phyloP scores from a whole-genome alignment of 2,888 invertebrate genomes.

The Pachliopta kotzebuea region DNA sequence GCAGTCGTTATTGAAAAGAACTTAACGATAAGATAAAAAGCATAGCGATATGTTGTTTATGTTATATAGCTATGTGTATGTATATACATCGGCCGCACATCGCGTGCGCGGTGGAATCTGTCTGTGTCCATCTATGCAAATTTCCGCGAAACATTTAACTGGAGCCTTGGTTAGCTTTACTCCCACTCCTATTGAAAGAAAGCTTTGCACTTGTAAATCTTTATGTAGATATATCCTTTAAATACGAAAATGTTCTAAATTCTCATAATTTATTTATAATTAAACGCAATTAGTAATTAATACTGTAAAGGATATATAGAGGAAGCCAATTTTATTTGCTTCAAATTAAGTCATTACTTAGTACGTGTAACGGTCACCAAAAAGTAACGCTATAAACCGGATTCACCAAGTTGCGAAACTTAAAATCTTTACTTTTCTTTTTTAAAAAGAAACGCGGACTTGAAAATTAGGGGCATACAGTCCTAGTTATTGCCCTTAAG shows the following conservation, averaged over 20 bases:
- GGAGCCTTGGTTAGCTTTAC: constrained; percentile 59
- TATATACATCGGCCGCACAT: constrained; percentile 37
- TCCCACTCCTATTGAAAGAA: constrained; percentile 58
- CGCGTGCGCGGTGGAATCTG: constrained; percentile 61
- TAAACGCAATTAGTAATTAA: too few species aligned
- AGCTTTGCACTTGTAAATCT: constrained; percentile 45
- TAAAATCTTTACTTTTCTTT: constrained; percentile 46
- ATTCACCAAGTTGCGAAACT: constrained; percentile 52
- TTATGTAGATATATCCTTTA: neutral
- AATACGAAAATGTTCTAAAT: neutral
- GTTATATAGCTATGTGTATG: neutral
- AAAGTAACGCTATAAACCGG: constrained; percentile 31
- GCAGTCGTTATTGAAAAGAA: too few species aligned
- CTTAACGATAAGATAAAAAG: neutral
- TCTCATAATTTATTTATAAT: too few species aligned
- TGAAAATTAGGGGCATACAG: constrained; percentile 65
- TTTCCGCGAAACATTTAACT: constrained; percentile 76
- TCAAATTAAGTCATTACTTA: constrained; percentile 9
- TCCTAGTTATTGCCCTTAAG: constrained; percentile 76
- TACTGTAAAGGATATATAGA: too few species aligned
- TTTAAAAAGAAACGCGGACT: constrained; percentile 57
- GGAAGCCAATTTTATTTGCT: neutral
- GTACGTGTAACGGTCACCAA: neutral
- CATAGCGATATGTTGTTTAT: neutral
- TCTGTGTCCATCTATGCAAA: constrained; percentile 77